phyloP scores from a whole-genome alignment of 2,888 invertebrate genomes.

The Phlogophora meticulosa region DNA sequence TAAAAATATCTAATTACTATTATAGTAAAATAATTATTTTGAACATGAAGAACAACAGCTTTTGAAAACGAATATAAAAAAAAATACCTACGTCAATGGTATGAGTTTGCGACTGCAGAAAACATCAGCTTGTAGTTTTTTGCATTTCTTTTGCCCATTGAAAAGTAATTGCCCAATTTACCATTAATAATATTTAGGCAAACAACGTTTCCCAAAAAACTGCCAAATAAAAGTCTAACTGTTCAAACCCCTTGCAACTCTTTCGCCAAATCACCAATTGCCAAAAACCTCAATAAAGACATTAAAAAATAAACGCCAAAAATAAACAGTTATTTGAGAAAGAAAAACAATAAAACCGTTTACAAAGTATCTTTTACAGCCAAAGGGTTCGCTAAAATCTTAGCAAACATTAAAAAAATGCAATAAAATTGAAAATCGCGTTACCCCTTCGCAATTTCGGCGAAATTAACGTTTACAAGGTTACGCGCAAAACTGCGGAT shows the following conservation, averaged over 20 bases:
- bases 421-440: conserved; percentile 80
- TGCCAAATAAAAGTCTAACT: conserved; percentile 49
- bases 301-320: conserved; percentile 64
- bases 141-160: conserved; percentile 10
- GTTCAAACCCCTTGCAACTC: conserved; percentile 78
- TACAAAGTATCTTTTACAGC: conserved; percentile 69
- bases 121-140: conserved; percentile 16
- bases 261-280: conserved; percentile 74
- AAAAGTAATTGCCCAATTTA: conserved; percentile 25
- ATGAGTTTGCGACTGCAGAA: not conserved
- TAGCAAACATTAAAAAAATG: conserved; percentile 69
- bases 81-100: no score
- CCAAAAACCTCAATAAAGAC: conserved; percentile 77
- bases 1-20: no score
- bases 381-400: conserved; percentile 81
- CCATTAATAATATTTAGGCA: conserved; percentile 31
- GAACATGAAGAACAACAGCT: no score
- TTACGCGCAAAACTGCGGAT: conserved; percentile 40
- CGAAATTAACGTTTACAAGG: conserved; percentile 73
- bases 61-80: not conserved
- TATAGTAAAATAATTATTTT: no score
- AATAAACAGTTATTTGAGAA: conserved; percentile 49
- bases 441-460: conserved; percentile 77
- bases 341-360: conserved; percentile 71
- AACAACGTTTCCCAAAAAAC: conserved; percentile 29